Conservation (phyloP, 2,797 vertebrate genomes). For the Mus spretus region DNA sequence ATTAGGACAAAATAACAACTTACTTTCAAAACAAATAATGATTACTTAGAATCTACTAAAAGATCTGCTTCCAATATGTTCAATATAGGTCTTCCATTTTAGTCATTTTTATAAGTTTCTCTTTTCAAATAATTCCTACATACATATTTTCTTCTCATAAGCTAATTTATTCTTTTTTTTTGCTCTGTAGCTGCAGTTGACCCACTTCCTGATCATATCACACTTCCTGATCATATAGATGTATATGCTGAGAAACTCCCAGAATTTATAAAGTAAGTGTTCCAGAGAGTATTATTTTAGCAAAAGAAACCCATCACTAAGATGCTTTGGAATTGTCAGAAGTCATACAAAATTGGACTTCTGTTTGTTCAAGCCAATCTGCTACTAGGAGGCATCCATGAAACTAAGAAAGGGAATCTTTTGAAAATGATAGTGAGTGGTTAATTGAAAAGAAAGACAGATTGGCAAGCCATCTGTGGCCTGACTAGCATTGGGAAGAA, state of each 20-base stretch:
- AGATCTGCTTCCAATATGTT: slow-evolving; percentile 41
- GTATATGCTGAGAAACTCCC: not conserved
- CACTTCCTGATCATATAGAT: not conserved
- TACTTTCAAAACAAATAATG: slow-evolving; percentile 54
- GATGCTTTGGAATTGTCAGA: slow-evolving; percentile 64
- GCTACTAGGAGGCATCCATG: not conserved
- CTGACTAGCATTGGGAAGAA: slow-evolving; percentile 60
- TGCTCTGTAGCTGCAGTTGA: not conserved
- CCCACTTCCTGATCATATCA: not conserved
- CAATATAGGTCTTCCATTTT: not conserved
- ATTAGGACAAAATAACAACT: slow-evolving; percentile 54
- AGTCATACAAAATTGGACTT: slow-evolving; percentile 36
- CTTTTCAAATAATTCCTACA: not conserved
- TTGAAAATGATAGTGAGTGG: slow-evolving; percentile 54
- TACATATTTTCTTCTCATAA: not conserved
- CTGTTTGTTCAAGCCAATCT: slow-evolving; percentile 37
- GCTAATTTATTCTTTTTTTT: slow-evolving; percentile 8
- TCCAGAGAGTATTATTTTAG: not conserved
- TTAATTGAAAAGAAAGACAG: slow-evolving; percentile 76
- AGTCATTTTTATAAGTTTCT: slow-evolving; percentile 48
- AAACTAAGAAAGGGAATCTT: not conserved
- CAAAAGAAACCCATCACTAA: not conserved
- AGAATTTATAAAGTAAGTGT: not conserved
- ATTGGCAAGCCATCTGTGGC: slow-evolving; percentile 71
- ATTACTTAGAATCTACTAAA: slow-evolving; percentile 77